Percentiles rank a stretch among this genome's conserved stretches.
Conservation (phyloP, 2,113 vertebrate genomes). For the Polypterus senegalus region DNA sequence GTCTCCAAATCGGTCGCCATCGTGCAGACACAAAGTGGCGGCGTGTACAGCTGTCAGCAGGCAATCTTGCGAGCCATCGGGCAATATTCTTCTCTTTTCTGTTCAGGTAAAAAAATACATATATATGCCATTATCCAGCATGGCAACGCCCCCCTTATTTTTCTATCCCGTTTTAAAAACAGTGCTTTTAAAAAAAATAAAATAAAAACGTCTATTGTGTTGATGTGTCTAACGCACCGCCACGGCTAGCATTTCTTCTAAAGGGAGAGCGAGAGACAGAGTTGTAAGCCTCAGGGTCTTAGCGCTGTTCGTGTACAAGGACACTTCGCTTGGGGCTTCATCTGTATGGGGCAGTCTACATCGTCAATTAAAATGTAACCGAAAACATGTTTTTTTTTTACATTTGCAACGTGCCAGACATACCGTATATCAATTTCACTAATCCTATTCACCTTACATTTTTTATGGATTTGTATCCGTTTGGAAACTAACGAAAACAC, state of each 20-base stretch:
- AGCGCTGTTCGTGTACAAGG: slow-evolving; percentile 4
- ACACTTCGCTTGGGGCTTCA: slow-evolving; percentile 1
- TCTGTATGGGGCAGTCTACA: too few relatives aligned
- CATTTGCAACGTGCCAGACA: too few relatives aligned
- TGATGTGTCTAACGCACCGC: slow-evolving; percentile 7
- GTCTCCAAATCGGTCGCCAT: slow-evolving; percentile 29
- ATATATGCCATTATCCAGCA: not conserved
- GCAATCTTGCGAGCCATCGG: not conserved
- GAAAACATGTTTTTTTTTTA: too few relatives aligned
- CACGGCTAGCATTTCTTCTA: slow-evolving; percentile 11
- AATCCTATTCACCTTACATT: too few relatives aligned
- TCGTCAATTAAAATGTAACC: too few relatives aligned
- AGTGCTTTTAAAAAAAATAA: not conserved
- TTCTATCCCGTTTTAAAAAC: not conserved
- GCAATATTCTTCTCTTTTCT: not conserved
- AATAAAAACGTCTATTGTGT: not conserved
- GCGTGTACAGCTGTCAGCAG: slow-evolving; percentile 4
- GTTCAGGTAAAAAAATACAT: not conserved
- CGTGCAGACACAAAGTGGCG: not conserved
- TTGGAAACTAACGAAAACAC: too few relatives aligned
- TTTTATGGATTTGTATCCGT: too few relatives aligned
- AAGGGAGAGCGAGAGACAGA: not conserved
- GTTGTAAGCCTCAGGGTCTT: slow-evolving; percentile 10
- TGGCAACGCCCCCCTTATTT: not conserved
- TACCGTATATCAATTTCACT: too few relatives aligned